Evolutionary conservation across 2,888 invertebrate species (phyloP).

Genomic region (Seladonia tumulorum): DNA sequence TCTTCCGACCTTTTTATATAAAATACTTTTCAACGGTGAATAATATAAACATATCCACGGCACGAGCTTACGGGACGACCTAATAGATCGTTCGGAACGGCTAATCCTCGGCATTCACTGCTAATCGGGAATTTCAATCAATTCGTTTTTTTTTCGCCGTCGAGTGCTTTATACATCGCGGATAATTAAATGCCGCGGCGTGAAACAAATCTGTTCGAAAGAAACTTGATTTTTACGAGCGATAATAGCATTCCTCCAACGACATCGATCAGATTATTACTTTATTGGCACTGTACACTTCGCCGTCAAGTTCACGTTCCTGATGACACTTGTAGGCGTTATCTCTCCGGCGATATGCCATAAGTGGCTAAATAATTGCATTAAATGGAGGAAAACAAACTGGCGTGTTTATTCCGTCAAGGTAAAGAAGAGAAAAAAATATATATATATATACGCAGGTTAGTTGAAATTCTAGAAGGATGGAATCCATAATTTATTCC

Average conservation of each 20-base stretch:
- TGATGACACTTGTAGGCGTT: not conserved
- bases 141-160: not conserved
- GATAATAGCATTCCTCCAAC: not conserved
- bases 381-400: slow-evolving; percentile 24
- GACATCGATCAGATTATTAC: not conserved
- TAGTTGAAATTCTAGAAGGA: slow-evolving; percentile 1
- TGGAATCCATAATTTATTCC: slow-evolving; percentile 13
- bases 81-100: not conserved
- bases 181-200: not conserved
- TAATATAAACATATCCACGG: too few relatives aligned
- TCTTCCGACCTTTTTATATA: too few relatives aligned
- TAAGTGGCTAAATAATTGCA: slow-evolving; percentile 30
- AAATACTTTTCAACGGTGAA: too few relatives aligned
- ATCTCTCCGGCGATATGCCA: not conserved
- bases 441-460: not conserved
- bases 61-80: too few relatives aligned
- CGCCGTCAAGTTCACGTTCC: not conserved
- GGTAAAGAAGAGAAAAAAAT: not conserved
- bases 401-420: too few relatives aligned
- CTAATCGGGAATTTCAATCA: not conserved
- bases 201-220: not conserved
- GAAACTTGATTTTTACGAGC: not conserved
- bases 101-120: not conserved
- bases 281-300: not conserved
- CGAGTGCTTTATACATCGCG: not conserved